Evolutionary conservation across 92 coral and sea anemone species (phyloP).

Genomic region (Phymanthus crucifer): DNA sequence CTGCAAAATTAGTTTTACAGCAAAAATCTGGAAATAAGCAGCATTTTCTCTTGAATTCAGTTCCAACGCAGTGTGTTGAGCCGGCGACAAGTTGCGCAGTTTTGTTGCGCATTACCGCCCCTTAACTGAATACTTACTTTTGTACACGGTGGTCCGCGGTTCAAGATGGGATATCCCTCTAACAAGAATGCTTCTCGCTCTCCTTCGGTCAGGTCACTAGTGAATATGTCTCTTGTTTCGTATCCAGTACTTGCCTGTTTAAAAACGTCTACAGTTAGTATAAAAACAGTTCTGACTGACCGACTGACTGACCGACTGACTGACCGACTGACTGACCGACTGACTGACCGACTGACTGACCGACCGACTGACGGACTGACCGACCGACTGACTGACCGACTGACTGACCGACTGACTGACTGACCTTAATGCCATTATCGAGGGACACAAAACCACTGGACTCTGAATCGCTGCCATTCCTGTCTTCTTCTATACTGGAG

Average conservation of each 20-base stretch:
- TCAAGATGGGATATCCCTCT: constrained; percentile 64
- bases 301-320: background rate
- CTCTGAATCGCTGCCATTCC: constrained; percentile 14
- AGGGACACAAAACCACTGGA: constrained; percentile 8
- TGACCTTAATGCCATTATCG: constrained; percentile 14
- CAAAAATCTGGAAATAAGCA: too few species aligned
- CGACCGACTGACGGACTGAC: background rate
- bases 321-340: background rate
- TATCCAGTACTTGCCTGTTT: background rate
- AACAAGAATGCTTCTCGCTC: constrained; percentile 60
- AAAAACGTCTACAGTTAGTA: background rate
- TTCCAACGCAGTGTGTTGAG: too few species aligned
- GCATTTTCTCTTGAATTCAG: too few species aligned
- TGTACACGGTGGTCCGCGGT: constrained; percentile 55
- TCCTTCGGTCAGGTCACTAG: constrained; percentile 38
- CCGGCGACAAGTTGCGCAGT: too few species aligned
- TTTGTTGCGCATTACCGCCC: too few species aligned
- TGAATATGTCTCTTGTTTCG: background rate
- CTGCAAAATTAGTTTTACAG: too few species aligned
- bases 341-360: background rate
- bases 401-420: background rate
- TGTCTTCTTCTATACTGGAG: background rate
- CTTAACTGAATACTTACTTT: constrained; percentile 47
- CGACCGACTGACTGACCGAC: background rate
- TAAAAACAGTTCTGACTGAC: background rate